phyloP scores from a whole-genome alignment of 2,113 vertebrate genomes.

The Myxocyprinus asiaticus region DNA sequence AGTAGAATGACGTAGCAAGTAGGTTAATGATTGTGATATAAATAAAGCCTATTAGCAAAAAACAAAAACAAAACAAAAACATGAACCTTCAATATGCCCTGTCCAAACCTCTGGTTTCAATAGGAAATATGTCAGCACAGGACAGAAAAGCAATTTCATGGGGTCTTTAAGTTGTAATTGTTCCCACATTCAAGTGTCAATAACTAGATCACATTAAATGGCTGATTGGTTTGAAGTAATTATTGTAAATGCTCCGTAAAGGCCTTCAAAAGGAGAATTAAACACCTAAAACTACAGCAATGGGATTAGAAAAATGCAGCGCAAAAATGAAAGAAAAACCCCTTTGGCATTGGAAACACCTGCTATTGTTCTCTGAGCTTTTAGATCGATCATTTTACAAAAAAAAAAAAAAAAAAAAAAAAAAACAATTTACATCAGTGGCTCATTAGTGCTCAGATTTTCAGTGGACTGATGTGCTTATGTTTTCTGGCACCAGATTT shows the following conservation, averaged over 20 bases:
- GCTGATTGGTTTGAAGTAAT: constrained; percentile 39
- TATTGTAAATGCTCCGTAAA: background rate
- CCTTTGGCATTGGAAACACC: constrained; percentile 18
- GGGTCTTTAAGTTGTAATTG: constrained; percentile 14
- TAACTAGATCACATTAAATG: constrained; percentile 2
- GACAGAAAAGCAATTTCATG: background rate
- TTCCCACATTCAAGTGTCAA: constrained; percentile 38
- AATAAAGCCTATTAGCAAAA: too few species aligned
- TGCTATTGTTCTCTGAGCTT: constrained; percentile 16
- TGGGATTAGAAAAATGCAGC: constrained; percentile 31
- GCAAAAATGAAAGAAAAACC: background rate
- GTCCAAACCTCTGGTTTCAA: too few species aligned
- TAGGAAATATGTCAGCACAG: too few species aligned
- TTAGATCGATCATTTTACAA: constrained; percentile 37
- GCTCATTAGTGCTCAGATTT: constrained; percentile 38
- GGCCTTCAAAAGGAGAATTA: constrained; percentile 23
- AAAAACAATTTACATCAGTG: constrained; percentile 39
- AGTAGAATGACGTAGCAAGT: too few species aligned
- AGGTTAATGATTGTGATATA: too few species aligned
- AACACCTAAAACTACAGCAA: constrained; percentile 13
- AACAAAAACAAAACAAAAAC: background rate
- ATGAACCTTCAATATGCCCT: background rate
- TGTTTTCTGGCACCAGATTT: constrained; percentile 18
- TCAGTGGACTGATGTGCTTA: constrained; percentile 32
- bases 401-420: too few species aligned